Percentiles rank a stretch among this genome's conserved stretches.
Conservation (phyloP, 2,113 vertebrate species). For the Carlito syrichta region DNA sequence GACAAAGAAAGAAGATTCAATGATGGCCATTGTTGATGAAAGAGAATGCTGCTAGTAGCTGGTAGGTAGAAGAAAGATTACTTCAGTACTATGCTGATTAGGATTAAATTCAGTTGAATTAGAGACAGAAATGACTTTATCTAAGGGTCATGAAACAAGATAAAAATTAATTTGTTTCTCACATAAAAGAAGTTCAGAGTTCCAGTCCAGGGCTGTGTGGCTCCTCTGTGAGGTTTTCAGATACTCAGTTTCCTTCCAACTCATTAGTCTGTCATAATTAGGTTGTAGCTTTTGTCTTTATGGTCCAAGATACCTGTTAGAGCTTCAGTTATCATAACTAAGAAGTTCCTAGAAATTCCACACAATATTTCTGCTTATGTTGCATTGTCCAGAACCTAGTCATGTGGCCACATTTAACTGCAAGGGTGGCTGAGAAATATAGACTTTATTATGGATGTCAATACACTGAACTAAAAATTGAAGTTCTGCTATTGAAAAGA, state of each 20-base stretch:
- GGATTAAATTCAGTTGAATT: neutral
- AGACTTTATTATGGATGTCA: neutral
- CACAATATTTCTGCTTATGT: neutral
- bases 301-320: neutral
- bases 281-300: neutral
- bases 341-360: neutral
- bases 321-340: neutral
- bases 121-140: neutral
- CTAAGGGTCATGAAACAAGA: neutral
- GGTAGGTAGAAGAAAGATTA: neutral
- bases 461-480: neutral
- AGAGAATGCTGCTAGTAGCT: slow-evolving; percentile 54
- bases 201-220: neutral
- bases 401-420: neutral
- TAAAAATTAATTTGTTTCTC: neutral
- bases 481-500: neutral
- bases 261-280: neutral
- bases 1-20: slow-evolving; percentile 67
- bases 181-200: neutral
- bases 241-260: neutral
- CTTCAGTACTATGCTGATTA: neutral
- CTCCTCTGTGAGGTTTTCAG: neutral
- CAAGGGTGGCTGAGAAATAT: neutral
- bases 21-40: slow-evolving; percentile 64
- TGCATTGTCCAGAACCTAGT: neutral